Evolutionary conservation across 2,797 vertebrate genomes (phyloP).

Genomic region (Melanotaenia trifasciata): DNA sequence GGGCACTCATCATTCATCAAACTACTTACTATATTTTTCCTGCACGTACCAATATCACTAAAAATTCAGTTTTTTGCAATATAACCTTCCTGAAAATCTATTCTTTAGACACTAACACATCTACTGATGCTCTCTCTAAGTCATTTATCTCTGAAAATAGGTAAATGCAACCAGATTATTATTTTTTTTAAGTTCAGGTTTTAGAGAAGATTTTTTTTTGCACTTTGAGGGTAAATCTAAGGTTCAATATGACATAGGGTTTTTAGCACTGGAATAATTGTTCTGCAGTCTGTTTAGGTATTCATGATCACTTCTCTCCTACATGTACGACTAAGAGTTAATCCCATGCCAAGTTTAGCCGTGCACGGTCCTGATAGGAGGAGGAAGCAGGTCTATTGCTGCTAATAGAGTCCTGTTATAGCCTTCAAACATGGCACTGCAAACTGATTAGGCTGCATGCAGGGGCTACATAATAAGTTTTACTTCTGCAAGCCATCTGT

Average conservation of each 20-base stretch:
- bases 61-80: constrained; percentile 3
- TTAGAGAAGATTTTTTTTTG: constrained; percentile 6
- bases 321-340: constrained; percentile 21
- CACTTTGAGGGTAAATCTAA: constrained; percentile 13
- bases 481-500: constrained; percentile 47
- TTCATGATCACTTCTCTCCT: constrained; percentile 40
- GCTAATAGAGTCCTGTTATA: constrained; percentile 30
- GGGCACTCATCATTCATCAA: constrained; percentile 62
- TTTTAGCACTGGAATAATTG: neutral
- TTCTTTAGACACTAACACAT: neutral
- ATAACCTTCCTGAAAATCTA: neutral
- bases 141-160: neutral
- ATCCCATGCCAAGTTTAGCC: constrained; percentile 54
- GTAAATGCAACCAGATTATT: neutral
- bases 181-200: neutral
- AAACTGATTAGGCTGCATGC: constrained; percentile 33
- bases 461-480: constrained; percentile 33
- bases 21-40: constrained; percentile 1
- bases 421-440: constrained; percentile 22
- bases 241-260: neutral
- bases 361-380: constrained; percentile 30
- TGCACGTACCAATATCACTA: neutral
- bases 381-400: constrained; percentile 17
- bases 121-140: neutral
- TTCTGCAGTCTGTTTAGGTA: constrained; percentile 39